Conservation (phyloP, 2,888 invertebrate genomes). For the Aplocera efformata region DNA sequence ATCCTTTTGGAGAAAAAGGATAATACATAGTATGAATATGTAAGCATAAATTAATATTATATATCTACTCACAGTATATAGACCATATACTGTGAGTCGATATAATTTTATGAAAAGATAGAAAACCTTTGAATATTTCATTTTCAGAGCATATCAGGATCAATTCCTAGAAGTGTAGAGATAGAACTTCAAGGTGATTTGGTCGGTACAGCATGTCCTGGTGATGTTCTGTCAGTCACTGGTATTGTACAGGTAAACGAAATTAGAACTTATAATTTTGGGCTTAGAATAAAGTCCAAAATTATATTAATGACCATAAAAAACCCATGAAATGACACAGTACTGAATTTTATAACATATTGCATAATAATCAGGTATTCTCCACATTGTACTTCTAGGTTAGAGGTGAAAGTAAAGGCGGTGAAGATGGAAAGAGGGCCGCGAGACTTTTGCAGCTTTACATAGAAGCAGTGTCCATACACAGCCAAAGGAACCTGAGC, state of each 20-base stretch:
- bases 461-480: constrained; percentile 88
- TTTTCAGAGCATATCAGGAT: constrained; percentile 83
- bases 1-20: too few relatives aligned
- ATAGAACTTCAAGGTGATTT: constrained; percentile 92
- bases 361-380: too few relatives aligned
- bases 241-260: constrained; percentile 87
- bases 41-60: too few relatives aligned
- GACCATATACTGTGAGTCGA: too few relatives aligned
- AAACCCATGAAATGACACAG: too few relatives aligned
- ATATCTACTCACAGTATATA: too few relatives aligned
- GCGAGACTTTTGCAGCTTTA: constrained; percentile 85
- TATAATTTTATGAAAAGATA: too few relatives aligned
- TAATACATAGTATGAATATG: too few relatives aligned
- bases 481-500: constrained; percentile 85
- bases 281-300: constrained; percentile 3
- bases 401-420: constrained; percentile 79
- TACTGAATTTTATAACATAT: too few relatives aligned
- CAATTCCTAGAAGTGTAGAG: constrained; percentile 89
- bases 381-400: too few relatives aligned
- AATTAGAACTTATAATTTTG: not conserved
- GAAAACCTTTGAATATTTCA: too few relatives aligned
- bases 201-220: constrained; percentile 91
- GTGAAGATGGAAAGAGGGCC: constrained; percentile 78
- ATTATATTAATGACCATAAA: too few relatives aligned
- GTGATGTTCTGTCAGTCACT: constrained; percentile 92